phyloP scores from a whole-genome alignment of 1,140 invertebrate species.

The Drosophila rufa region DNA sequence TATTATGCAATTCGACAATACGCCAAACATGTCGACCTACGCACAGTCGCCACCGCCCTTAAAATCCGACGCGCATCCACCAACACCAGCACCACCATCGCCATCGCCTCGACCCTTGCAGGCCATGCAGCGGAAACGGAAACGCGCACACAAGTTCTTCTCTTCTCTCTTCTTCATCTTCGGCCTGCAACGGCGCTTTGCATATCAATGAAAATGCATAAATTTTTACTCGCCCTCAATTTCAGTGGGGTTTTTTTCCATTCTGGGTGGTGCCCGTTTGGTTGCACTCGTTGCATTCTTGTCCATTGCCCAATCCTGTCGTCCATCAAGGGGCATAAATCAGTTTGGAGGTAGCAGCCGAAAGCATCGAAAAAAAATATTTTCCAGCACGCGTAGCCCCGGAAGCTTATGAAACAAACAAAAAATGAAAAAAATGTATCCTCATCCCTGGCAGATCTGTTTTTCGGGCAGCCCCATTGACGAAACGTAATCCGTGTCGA shows the following conservation, averaged over 20 bases:
- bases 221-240: slow-evolving; percentile 71
- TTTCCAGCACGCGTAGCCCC: slow-evolving; percentile 39
- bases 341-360: slow-evolving; percentile 54
- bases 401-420: slow-evolving; percentile 72
- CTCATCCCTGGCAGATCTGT: slow-evolving; percentile 21
- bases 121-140: slow-evolving; percentile 73
- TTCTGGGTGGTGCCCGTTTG: slow-evolving; percentile 46
- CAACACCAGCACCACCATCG: neutral
- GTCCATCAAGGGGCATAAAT: slow-evolving; percentile 84
- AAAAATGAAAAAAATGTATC: slow-evolving; percentile 36
- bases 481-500: slow-evolving; percentile 60
- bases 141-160: slow-evolving; percentile 76
- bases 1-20: slow-evolving; percentile 84
- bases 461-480: slow-evolving; percentile 44
- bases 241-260: slow-evolving; percentile 33
- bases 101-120: slow-evolving; percentile 6
- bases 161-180: slow-evolving; percentile 69
- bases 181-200: slow-evolving; percentile 62
- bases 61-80: slow-evolving; percentile 28
- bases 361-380: slow-evolving; percentile 30
- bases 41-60: slow-evolving; percentile 47
- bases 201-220: slow-evolving; percentile 85
- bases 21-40: slow-evolving; percentile 78
- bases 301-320: slow-evolving; percentile 41
- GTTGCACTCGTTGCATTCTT: slow-evolving; percentile 64